Evolutionary conservation across 2,797 vertebrate genomes (phyloP), one percentile per base, ranked within the genome.

Genomic region (Centroberyx gerrardi): DNA sequence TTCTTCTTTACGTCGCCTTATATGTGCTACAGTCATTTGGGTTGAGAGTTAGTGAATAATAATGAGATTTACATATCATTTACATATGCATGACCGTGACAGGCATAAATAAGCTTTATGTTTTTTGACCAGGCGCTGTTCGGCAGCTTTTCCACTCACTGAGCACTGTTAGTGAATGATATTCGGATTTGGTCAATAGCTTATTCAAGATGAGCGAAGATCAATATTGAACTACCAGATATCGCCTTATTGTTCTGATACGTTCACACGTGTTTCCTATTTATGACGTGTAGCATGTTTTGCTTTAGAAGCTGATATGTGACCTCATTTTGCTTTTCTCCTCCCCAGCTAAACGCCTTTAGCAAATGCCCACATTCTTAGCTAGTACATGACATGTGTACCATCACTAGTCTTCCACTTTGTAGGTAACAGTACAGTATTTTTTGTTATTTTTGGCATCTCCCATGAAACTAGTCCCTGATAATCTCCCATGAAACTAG

Each of bases 241-340:
- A 2, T 22, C 31, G 9, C 52, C 44, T 48, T 28, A 15, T 48
- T 49, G 7, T 72, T 54, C 8, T 56, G 36, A 62, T 51, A 15
- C 56, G 40, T 49, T 63, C 40, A 8, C 28, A 59, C n/a, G 9
- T 36, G 3, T 60, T 66, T 60, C 7, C 22, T 74, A 18, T 65
- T 68, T 27, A 42, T 22, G 40, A 59, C 10, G 7, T 70, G 48
- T 33, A 46, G 60, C 46, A 10, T 62, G 44, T 56, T 71, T 58
- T 49, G 31, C 46, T 56, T 65, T 61, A 22, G 1, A 48, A 61
- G 28, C 46, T 66, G 22, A 72, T 59, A 55, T 14, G 14, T 59
- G 53, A 54, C 64, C 22, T 56, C 17, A 5, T 18, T 0, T 62
- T 22, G 49, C 22, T 64, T 48, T 65, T 46, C 48, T 55, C 27